Evolutionary conservation across 2,888 invertebrate genomes (phyloP).

Genomic region (Zhuqinia jingwanae): DNA sequence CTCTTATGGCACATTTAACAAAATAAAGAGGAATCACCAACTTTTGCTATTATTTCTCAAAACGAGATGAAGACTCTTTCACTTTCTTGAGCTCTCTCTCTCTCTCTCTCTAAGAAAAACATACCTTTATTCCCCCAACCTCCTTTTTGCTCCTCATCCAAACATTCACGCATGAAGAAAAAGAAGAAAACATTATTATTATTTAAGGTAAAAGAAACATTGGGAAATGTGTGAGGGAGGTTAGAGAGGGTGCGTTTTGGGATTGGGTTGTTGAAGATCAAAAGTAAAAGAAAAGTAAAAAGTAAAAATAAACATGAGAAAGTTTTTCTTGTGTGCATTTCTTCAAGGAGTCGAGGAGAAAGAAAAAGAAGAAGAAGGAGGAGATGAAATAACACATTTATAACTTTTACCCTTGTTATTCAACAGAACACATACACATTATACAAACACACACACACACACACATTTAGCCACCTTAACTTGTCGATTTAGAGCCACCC

Average conservation of each 20-base stretch:
- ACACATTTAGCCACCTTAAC: conserved; percentile 30
- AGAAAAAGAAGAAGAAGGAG: no score
- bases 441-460: conserved; percentile 9
- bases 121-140: background rate
- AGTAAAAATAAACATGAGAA: conserved; percentile 54
- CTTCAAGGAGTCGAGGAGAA: background rate
- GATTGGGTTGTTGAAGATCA: background rate
- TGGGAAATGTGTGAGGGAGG: background rate
- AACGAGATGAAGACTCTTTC: no score
- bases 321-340: conserved; percentile 35
- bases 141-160: conserved; percentile 32
- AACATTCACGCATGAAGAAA: conserved; percentile 46
- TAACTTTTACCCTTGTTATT: conserved; percentile 38
- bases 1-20: background rate
- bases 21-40: conserved; percentile 50
- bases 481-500: conserved; percentile 48
- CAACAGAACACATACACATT: background rate
- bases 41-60: conserved; percentile 50
- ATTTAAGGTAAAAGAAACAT: conserved; percentile 35
- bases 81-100: background rate
- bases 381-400: conserved; percentile 42
- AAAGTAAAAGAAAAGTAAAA: conserved; percentile 48
- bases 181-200: conserved; percentile 22
- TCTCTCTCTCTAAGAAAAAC: background rate
- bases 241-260: conserved; percentile 23